A percentile compares a stretch with the other conserved stretches of the same genome.
Conservation (phyloP, 2,797 vertebrate species). For the Dryobates pubescens region DNA sequence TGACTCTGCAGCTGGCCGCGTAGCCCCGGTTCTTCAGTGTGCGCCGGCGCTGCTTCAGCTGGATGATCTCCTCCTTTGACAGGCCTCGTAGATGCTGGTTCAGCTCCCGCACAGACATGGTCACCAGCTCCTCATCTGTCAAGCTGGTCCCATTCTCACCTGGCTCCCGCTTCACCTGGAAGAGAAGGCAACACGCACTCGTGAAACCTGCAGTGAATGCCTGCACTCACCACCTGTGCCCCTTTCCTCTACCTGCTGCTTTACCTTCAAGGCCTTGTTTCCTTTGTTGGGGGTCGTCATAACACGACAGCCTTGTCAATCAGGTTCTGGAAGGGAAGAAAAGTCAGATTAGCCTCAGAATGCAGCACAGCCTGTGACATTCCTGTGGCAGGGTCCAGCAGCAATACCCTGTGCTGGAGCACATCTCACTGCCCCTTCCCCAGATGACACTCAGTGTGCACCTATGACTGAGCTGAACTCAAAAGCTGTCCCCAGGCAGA, state of each 20-base stretch:
- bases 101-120: conserved; percentile 97
- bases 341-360: background rate
- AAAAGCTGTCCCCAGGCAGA: background rate
- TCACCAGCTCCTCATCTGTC: conserved; percentile 98
- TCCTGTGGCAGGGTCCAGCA: background rate
- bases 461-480: background rate
- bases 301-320: conserved; percentile 88
- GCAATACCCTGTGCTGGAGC: accelerated
- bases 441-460: accelerated
- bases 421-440: background rate
- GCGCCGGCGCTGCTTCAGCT: conserved; percentile 96
- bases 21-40: conserved; percentile 98
- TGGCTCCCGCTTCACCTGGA: conserved; percentile 97
- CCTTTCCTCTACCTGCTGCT: background rate
- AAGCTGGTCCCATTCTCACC: conserved; percentile 98
- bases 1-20: conserved; percentile 96
- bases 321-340: conserved; percentile 79
- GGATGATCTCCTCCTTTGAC: conserved; percentile 95
- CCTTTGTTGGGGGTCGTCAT: conserved; percentile 99
- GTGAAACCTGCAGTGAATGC: accelerated
- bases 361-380: background rate
- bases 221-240: accelerated
- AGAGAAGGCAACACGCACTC: background rate
- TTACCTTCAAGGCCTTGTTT: conserved; percentile 98
- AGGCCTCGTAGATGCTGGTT: conserved; percentile 98